phyloP scores from a whole-genome alignment of 1,140 invertebrate species.

The Conopomorpha cramerella region DNA sequence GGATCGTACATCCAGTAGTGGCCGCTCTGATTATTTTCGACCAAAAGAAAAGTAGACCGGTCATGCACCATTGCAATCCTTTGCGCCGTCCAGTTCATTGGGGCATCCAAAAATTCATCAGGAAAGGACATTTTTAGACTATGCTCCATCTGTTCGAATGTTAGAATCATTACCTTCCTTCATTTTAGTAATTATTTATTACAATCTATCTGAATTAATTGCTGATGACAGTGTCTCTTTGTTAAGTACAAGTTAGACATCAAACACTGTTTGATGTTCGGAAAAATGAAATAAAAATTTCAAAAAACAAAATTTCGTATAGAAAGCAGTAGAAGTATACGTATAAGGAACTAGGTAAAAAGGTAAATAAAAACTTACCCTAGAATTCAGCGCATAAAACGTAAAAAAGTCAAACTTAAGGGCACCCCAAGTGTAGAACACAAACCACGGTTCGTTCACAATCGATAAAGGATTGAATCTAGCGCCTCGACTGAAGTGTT shows the following conservation, averaged over 20 bases:
- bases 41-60: constrained; percentile 12
- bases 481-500: constrained; percentile 19
- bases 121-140: constrained; percentile 14
- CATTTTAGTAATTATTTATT: too few species aligned
- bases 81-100: constrained; percentile 24
- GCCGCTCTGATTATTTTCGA: constrained; percentile 22
- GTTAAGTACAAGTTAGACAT: too few species aligned
- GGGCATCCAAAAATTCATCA: constrained; percentile 10
- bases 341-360: too few species aligned
- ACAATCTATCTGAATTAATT: too few species aligned
- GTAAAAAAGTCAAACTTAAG: not conserved
- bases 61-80: constrained; percentile 18
- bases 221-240: too few species aligned
- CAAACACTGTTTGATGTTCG: too few species aligned
- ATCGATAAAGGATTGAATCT: constrained; percentile 32
- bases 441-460: constrained; percentile 18
- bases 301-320: too few species aligned
- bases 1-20: constrained; percentile 17
- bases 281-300: too few species aligned
- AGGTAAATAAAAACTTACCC: constrained; percentile 6
- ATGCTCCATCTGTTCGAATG: constrained; percentile 12
- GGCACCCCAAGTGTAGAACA: constrained; percentile 31
- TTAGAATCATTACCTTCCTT: not conserved
- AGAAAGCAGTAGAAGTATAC: too few species aligned
- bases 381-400: constrained; percentile 8